Base-by-base conservation (phyloP, 2,797 vertebrate species). In the Naso thynnoides region DNA sequence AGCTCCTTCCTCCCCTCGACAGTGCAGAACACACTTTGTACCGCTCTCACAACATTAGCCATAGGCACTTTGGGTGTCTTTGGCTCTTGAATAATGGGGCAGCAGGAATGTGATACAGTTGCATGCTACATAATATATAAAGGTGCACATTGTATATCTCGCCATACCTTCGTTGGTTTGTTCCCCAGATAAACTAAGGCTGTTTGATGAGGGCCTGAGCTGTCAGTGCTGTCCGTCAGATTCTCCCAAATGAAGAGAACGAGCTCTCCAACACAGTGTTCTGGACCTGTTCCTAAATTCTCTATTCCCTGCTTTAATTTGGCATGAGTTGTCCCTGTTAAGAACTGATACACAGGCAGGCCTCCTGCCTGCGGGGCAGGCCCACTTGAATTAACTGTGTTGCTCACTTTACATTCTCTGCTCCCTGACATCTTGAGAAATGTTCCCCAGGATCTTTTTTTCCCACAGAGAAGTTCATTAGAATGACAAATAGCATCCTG, bases 401-500 rank as follows among this genome's bases (percentile, higher is more conserved):
- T 84, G 88, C 86, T 60, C 87, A 87, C 90, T 93, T 93, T 92
- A 87, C 89, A 87, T 91, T 90, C 91, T 79, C 89, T 89, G 89
- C 89, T 90, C 88, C 88, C 91, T 92, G 92, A 94, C 93, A 92
- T 91, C 89, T 89, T 94, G 91, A 94, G 88, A 88, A 94, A 94
- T 93, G 93, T 93, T 94, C 91, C 90, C 85, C 60, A 86, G 89
- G 90, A 92, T 93, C 88, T 88, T 92, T 90, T 91, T 91, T 86
- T 87, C 90, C 91, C 92, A 91, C 88, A 83, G 92, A 93, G 92
- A 94, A 93, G 93, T 94, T 94, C 92, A 94, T 94, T 95, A 93
- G 92, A 94, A 93, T 94, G 94, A 95, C 93, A 94, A 95, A 95
- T 94, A 92, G 93, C 86, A 83, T 83, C 86, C 92, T 93, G 90